Conservation (phyloP, 2,888 invertebrate genomes). For the Malacosoma neustria region DNA sequence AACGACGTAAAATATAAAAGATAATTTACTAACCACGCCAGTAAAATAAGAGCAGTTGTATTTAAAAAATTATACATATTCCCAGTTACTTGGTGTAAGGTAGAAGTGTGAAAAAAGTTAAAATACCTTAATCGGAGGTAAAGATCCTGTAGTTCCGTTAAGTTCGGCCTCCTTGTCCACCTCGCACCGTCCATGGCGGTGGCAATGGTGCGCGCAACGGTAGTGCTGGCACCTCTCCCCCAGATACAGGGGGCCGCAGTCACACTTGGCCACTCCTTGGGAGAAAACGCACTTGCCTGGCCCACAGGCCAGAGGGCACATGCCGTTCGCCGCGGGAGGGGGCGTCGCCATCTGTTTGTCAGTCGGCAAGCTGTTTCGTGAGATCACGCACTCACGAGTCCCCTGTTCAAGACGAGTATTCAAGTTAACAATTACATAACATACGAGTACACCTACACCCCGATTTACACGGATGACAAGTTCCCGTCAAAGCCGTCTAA, state of each 20-base stretch:
- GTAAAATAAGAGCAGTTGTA: no score
- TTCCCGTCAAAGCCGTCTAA: no score
- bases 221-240: constrained; percentile 80
- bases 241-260: constrained; percentile 48
- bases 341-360: constrained; percentile 1
- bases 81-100: no score
- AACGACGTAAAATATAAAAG: no score
- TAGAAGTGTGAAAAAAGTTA: no score
- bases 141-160: constrained; percentile 25
- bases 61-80: no score
- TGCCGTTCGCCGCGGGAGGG: constrained; percentile 28
- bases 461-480: no score
- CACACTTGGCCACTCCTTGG: constrained; percentile 48
- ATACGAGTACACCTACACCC: no score
- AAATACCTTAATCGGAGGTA: constrained; percentile 70
- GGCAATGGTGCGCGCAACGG: constrained; percentile 80
- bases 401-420: constrained; percentile 23
- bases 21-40: no score
- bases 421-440: no score
- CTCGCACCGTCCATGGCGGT: constrained; percentile 47
- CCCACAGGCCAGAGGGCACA: constrained; percentile 52
- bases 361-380: constrained; percentile 11
- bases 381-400: constrained; percentile 29
- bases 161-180: constrained; percentile 7
- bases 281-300: constrained; percentile 68